Percentiles rank a stretch among this genome's conserved stretches.
These are phyloP conservation scores for Fragum fragum DNA, from an alignment of 2,888 invertebrate genomes.

Conservation along the genomic window DNA sequence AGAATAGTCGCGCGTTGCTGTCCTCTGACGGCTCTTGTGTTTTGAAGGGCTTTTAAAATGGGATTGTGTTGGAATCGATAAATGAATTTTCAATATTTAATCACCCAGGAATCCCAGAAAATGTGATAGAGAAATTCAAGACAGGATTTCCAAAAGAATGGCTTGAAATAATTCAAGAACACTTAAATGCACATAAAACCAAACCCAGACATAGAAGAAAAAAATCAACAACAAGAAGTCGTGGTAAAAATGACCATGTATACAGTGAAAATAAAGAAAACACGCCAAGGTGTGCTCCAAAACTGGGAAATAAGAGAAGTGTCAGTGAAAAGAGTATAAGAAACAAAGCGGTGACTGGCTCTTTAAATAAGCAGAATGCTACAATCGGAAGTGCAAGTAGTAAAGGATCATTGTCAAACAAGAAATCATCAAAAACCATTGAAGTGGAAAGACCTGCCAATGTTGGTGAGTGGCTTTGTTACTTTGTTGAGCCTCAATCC, in stretches of 20 bases:
- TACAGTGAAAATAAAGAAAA: neutral
- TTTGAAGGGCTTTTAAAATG: no score
- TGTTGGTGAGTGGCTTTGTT: slow-evolving; percentile 10
- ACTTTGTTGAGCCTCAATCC: no score
- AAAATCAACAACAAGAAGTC: neutral
- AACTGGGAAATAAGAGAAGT: neutral
- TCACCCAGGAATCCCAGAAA: slow-evolving; percentile 64
- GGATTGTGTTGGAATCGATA: no score
- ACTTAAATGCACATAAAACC: slow-evolving; percentile 36
- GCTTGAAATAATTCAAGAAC: slow-evolving; percentile 70
- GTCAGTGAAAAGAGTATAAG: slow-evolving; percentile 3
- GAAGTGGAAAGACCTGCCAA: neutral
- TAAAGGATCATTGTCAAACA: neutral
- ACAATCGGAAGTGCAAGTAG: neutral
- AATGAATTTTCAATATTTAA: neutral
- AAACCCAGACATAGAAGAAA: neutral
- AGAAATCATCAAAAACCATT: neutral
- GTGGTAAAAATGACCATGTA: neutral
- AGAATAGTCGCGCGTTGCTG: no score
- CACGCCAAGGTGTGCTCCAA: neutral
- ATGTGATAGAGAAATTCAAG: slow-evolving; percentile 65
- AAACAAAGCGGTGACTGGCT: neutral
- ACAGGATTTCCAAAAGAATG: slow-evolving; percentile 76
- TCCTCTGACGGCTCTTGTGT: no score
- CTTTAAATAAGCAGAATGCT: neutral